Evolutionary conservation across 2,888 invertebrate genomes (phyloP).

Genomic region (Euplexia lucipara): DNA sequence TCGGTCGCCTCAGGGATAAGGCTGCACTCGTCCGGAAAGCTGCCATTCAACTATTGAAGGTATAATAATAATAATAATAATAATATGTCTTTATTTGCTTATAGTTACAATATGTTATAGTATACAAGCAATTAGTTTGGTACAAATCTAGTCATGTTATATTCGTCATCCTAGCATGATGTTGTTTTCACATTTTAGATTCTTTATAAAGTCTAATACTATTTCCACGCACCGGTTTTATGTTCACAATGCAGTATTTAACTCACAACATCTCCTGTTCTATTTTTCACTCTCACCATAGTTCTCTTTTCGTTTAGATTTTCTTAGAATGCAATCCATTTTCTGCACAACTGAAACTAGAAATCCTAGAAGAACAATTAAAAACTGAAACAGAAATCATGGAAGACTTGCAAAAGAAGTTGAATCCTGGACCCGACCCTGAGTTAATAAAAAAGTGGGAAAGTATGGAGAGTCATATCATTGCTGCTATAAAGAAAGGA

Average conservation of each 20-base stretch:
- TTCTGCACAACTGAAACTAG: constrained; percentile 93
- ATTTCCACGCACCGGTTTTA: too few species aligned
- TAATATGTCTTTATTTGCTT: too few species aligned
- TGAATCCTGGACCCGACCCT: constrained; percentile 85
- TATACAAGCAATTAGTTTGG: too few species aligned
- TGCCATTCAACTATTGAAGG: constrained; percentile 94
- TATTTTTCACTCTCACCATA: too few species aligned
- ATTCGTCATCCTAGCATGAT: too few species aligned
- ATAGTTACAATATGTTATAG: too few species aligned
- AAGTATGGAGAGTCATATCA: constrained; percentile 88
- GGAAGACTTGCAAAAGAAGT: constrained; percentile 90
- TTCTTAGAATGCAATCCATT: constrained; percentile 97
- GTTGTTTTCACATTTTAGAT: too few species aligned
- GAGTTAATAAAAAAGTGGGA: constrained; percentile 89
- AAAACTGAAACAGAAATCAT: constrained; percentile 92
- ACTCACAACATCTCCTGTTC: too few species aligned
- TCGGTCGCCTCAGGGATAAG: constrained; percentile 95
- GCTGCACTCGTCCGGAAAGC: constrained; percentile 96
- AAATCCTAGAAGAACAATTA: constrained; percentile 91
- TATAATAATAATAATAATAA: constrained; percentile 45
- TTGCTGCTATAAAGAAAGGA: constrained; percentile 87
- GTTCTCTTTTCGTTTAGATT: constrained; percentile 77
- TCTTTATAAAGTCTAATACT: too few species aligned
- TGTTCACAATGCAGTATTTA: too few species aligned
- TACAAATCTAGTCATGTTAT: too few species aligned